Base-by-base conservation (phyloP, 2,113 vertebrate species). In the Saiga tatarica region DNA sequence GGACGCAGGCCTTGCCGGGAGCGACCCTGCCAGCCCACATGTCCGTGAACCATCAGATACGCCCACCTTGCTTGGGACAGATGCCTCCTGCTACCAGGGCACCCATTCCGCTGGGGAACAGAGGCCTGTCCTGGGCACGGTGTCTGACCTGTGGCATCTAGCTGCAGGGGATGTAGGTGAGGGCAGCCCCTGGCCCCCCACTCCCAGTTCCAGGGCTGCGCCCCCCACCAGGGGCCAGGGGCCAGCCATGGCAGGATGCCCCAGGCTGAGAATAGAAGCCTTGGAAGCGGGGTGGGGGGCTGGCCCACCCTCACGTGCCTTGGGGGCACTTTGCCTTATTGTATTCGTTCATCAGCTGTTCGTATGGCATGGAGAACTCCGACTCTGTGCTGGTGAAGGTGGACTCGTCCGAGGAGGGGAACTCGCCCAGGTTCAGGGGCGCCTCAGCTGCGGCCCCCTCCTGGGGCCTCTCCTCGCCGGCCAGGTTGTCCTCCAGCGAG, bases 321-420 rank as follows among this genome's bases (percentile, higher is more conserved):
- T 99, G 99, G n/a, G 98, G 99, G 87, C 99, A 99, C 92, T 98
- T 99, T 50, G 99, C 99, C 95, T 99, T 99, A 14, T 99, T 99
- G 90, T 99, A 99, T 59, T 99, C 99, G 59, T 99, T 99, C 82
- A 99, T 99, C 9, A 99, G 99, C 94, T 99, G 99, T 94, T 99
- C 99, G 0, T 99, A 99, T 79, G 99, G 99, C 98, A 99, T 99
- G 8, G 98, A 98, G 89, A 99, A 98, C 91, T 99, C 99, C 0
- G 99, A 99, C 81, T 99, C 98, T 0, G 99, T 99, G 96, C 98
- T 99, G 28, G 99, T 99, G 98, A 99, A 99, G 33, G 99, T 99
- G 1, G 99, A 99, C 62, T 98, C 99, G 33, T 99, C 99, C 0
- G 99, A 99, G 0, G 99, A 99, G 0, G 99, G 99, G 74, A 99